Evolutionary conservation across 2,797 vertebrate species (phyloP).

Genomic region (Rhabdomys pumilio): DNA sequence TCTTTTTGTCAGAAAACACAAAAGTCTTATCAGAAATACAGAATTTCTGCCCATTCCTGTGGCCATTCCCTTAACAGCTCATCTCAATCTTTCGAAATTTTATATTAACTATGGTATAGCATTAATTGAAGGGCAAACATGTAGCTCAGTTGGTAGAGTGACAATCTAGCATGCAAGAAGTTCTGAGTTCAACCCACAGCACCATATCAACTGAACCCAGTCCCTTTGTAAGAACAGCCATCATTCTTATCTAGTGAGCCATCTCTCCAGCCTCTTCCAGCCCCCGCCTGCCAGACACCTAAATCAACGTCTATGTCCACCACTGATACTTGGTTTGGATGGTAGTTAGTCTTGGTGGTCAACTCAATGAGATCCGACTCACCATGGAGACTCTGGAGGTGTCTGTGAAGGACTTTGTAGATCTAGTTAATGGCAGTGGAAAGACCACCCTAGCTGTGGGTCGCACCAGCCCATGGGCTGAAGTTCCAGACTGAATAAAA

Average conservation of each 20-base stretch:
- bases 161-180: neutral
- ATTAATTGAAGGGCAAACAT: neutral
- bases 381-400: neutral
- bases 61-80: neutral
- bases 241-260: neutral
- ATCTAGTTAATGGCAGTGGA: neutral
- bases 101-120: neutral
- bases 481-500: neutral
- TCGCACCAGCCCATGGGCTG: neutral
- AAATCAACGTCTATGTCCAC: neutral
- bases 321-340: neutral
- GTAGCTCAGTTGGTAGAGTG: neutral
- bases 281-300: neutral
- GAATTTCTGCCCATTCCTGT: neutral
- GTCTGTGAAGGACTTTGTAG: neutral
- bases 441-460: neutral
- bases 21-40: neutral
- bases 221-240: neutral
- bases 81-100: neutral
- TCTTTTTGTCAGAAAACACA: neutral
- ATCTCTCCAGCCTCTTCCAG: neutral
- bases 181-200: neutral
- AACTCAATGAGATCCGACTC: neutral
- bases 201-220: neutral
- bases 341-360: neutral